A percentile compares a stretch with the other conserved stretches of the same genome.
Evolutionary conservation across 92 coral and sea anemone genomes (phyloP).

Genomic region (Parazoanthus swiftii): DNA sequence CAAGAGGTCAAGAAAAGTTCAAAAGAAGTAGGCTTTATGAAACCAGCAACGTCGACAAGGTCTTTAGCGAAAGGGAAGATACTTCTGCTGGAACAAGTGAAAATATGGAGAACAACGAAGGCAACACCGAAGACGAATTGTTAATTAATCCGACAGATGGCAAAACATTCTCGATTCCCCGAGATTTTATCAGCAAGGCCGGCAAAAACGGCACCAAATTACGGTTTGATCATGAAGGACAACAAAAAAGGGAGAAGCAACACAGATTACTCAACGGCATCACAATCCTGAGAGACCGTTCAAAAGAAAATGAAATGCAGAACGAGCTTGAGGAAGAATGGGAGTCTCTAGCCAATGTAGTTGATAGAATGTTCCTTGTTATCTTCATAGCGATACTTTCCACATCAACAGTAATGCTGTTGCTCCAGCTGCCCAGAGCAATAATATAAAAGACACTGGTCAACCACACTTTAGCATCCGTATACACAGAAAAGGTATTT

Average conservation of each 20-base stretch:
- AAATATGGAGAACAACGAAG: slow-evolving; percentile 35
- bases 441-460: slow-evolving; percentile 43
- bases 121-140: slow-evolving; percentile 62
- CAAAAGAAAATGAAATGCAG: slow-evolving; percentile 74
- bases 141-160: slow-evolving; percentile 65
- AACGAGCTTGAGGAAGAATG: slow-evolving; percentile 79
- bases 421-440: slow-evolving; percentile 74
- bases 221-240: slow-evolving; percentile 49
- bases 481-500: too few relatives aligned
- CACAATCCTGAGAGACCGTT: slow-evolving; percentile 66
- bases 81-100: not conserved
- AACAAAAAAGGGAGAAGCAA: slow-evolving; percentile 48
- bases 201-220: slow-evolving; percentile 58
- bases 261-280: slow-evolving; percentile 61
- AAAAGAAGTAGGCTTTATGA: slow-evolving; percentile 28
- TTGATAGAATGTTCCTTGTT: slow-evolving; percentile 75
- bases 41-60: not conserved
- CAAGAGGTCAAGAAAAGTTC: slow-evolving; percentile 55
- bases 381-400: slow-evolving; percentile 77
- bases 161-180: slow-evolving; percentile 59
- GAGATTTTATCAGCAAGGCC: slow-evolving; percentile 61
- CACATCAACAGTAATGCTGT: slow-evolving; percentile 76
- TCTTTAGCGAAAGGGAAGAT: not conserved
- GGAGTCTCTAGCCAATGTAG: slow-evolving; percentile 90
- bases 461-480: too few relatives aligned